These are phyloP conservation scores for Acinonyx jubatus DNA, from an alignment of 2,113 vertebrate species.

Conservation along the genomic window DNA sequence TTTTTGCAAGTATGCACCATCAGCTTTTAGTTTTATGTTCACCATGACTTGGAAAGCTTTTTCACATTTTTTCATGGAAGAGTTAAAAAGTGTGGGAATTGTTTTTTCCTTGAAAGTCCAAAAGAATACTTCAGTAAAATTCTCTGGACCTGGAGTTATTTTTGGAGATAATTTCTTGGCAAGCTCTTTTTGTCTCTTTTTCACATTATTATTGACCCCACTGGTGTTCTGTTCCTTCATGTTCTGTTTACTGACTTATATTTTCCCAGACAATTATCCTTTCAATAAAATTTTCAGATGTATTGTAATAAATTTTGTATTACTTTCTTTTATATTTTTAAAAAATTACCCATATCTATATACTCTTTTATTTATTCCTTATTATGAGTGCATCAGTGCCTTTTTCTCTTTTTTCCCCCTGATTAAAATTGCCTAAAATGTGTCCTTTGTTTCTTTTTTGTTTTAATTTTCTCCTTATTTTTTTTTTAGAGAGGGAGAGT, in stretches of 20 bases:
- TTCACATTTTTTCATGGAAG: neutral
- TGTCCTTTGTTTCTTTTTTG: neutral
- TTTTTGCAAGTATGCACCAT: neutral
- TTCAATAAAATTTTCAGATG: neutral
- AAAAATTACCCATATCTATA: neutral
- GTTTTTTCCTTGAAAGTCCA: neutral
- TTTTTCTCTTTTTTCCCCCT: neutral
- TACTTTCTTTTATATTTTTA: neutral
- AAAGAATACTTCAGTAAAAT: neutral
- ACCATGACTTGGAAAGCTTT: neutral
- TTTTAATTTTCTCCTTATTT: neutral
- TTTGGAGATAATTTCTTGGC: neutral
- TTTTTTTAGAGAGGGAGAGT: too few species aligned
- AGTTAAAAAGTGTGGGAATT: slow-evolving; percentile 17
- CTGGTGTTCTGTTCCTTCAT: neutral
- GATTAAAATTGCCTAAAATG: neutral
- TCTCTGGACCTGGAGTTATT: neutral
- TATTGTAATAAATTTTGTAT: neutral
- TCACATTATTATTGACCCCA: neutral
- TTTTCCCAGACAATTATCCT: neutral
- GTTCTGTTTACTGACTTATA: neutral
- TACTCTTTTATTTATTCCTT: neutral
- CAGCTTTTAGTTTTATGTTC: neutral
- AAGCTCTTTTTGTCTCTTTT: neutral
- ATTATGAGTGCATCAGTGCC: neutral